Percentiles rank a stretch among this genome's conserved stretches.
phyloP scores from a whole-genome alignment of 2,888 invertebrate genomes.

The Alentia gelatinosa region DNA sequence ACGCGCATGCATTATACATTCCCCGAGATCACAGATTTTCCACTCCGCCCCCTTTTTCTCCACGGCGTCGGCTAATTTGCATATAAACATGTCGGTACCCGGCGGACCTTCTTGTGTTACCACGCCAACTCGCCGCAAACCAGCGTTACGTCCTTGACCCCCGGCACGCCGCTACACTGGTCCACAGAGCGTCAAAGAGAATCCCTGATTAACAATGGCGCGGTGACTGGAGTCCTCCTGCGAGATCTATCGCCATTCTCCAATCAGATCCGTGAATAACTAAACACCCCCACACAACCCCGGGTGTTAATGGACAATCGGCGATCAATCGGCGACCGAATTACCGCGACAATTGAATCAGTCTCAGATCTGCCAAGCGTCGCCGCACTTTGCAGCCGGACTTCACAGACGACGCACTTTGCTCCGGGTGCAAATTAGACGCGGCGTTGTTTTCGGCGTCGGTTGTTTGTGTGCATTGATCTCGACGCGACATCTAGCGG shows the following conservation, averaged over 20 bases:
- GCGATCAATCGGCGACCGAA: not conserved
- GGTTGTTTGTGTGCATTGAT: no score
- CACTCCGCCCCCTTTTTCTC: not conserved
- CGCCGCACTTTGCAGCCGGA: not conserved
- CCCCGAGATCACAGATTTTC: not conserved
- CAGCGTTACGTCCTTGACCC: not conserved
- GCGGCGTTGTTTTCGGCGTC: not conserved
- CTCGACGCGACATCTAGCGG: no score
- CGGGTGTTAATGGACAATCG: not conserved
- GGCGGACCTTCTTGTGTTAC: not conserved
- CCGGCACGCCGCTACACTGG: not conserved
- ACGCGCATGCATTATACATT: not conserved
- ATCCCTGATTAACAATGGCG: not conserved
- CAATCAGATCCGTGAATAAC: not conserved
- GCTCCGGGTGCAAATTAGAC: not conserved
- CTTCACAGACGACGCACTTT: not conserved
- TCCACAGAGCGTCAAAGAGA: not conserved
- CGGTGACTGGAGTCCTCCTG: not conserved
- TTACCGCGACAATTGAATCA: slow-evolving; percentile 17
- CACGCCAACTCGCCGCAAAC: not conserved
- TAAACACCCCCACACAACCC: not conserved
- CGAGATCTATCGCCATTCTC: not conserved
- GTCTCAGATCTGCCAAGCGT: not conserved
- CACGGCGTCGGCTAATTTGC: not conserved
- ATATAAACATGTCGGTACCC: not conserved